Evolutionary conservation across 1,140 invertebrate species (phyloP).

Genomic region (Meloidogyne hapla): DNA sequence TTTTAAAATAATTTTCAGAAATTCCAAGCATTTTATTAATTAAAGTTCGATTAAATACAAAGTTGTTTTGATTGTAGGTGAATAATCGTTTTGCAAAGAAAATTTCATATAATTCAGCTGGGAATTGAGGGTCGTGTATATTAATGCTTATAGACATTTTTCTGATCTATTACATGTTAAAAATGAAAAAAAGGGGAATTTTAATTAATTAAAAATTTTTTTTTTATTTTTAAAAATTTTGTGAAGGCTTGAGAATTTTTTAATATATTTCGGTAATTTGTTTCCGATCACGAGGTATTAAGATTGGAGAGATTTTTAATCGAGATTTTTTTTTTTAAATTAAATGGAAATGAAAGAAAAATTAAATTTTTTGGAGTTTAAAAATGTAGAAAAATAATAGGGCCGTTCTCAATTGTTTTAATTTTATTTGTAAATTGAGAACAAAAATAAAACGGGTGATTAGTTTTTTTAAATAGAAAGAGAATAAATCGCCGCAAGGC

Average conservation of each 20-base stretch:
- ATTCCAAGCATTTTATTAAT: background rate
- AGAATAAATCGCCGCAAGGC: constrained; percentile 4
- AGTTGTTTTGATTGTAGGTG: background rate
- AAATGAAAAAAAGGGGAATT: too few species aligned
- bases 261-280: too few species aligned
- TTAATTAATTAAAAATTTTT: too few species aligned
- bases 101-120: constrained; percentile 38
- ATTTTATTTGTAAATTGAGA: background rate
- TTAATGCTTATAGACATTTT: constrained; percentile 36
- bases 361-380: background rate
- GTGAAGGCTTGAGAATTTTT: too few species aligned
- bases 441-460: constrained; percentile 1
- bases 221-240: too few species aligned
- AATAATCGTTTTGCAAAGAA: constrained; percentile 24
- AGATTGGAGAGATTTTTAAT: too few species aligned
- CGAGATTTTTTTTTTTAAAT: background rate
- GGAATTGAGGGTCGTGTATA: constrained; percentile 40
- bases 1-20: background rate
- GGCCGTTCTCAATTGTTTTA: background rate
- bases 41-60: background rate
- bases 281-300: background rate
- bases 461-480: background rate
- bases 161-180: background rate
- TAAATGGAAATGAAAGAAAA: background rate
- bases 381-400: background rate